A percentile compares a stretch with the other conserved stretches of the same genome.
These are phyloP conservation scores for Sphaerophoria rueppellii DNA, from an alignment of 2,888 invertebrate genomes.

Conservation along the genomic window DNA sequence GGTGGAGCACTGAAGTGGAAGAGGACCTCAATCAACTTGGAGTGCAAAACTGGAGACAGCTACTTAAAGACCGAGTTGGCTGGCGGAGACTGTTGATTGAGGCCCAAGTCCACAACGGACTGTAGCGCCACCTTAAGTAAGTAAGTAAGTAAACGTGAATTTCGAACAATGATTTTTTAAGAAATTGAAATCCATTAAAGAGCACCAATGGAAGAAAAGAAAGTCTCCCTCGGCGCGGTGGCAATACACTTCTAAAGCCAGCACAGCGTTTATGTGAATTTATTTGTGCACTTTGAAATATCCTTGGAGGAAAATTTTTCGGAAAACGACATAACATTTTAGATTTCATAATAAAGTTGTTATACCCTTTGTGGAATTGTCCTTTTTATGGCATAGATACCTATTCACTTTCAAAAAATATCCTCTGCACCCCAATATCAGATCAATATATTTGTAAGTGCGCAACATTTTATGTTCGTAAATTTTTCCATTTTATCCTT, in stretches of 20 bases:
- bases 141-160: not conserved
- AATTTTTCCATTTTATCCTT: conserved; percentile 35
- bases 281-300: conserved; percentile 22
- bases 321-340: conserved; percentile 39
- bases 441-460: conserved; percentile 47
- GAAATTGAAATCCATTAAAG: not conserved
- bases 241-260: conserved; percentile 12
- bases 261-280: not conserved
- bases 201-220: not conserved
- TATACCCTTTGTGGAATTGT: conserved; percentile 55
- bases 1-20: too few relatives aligned
- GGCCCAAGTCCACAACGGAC: too few relatives aligned
- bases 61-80: too few relatives aligned
- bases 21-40: too few relatives aligned
- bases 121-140: too few relatives aligned
- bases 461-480: conserved; percentile 31
- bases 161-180: not conserved
- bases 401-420: conserved; percentile 6
- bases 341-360: conserved; percentile 68
- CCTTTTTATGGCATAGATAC: conserved; percentile 59
- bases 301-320: conserved; percentile 1
- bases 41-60: too few relatives aligned
- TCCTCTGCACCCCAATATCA: conserved; percentile 55
- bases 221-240: not conserved
- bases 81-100: too few relatives aligned